Base-by-base conservation (phyloP, 1,140 invertebrate species). In the Drosophila ohnishii region DNA sequence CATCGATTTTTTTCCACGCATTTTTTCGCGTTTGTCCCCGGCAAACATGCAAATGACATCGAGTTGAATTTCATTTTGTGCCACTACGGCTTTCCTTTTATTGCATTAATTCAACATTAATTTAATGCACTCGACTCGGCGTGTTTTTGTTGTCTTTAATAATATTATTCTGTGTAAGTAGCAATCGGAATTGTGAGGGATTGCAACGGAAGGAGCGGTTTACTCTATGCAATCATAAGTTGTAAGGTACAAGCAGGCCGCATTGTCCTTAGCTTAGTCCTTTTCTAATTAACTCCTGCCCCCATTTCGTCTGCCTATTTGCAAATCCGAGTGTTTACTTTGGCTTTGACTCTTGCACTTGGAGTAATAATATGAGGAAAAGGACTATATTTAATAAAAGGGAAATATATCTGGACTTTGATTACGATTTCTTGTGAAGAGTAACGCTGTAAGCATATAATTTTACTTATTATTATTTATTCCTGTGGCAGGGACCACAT, bases 41-140 rank as follows among this genome's bases (percentile, higher is more conserved):
- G 56, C 60, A 62, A 80, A 76, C 78, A 80, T 66, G 78, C 72
- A 80, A 81, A 72, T 75, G 78, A 80, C 78, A 81, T 76, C 45
- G 65, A 73, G 78, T 76, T 65, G 66, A 70, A 57, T 62, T 75
- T 53, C 70, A 74, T 74, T 73, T 60, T 48, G 39, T 65, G 58
- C 34, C 61, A 67, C 28, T 66, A 28, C 47, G 13, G 61, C 11
- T 37, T 50, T 70, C 45, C 65, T 63, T 48, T 44, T 28, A 22
- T 42, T 59, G 78, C 75, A 75, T 75, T 78, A 83, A 83, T 78
- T 83, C 78, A 78, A 82, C 80, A 83, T 75, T 78, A 78, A 83
- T 82, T 83, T 83, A 78, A 82, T 82, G 79, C 75, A 82, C 79
- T 82, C 72, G 48, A 48, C 51, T 44, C 53, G 13, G n/a, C 28